Evolutionary conservation across 1,140 invertebrate genomes (phyloP).

Genomic region (Pachypeltis micranthus): DNA sequence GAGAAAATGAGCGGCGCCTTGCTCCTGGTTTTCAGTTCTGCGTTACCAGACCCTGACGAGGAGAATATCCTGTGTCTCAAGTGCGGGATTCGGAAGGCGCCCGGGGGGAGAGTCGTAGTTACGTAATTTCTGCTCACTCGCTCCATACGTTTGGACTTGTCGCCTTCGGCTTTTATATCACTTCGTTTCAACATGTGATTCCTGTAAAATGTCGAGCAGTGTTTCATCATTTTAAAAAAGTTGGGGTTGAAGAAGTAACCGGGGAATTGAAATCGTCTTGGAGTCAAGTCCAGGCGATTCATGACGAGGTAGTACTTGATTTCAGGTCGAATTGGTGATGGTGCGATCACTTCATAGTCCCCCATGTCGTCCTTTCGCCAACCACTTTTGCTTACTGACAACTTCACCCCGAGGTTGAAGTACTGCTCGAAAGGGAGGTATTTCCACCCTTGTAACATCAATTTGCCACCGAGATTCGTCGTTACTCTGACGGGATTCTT

Average conservation of each 20-base stretch:
- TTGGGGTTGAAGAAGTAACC: neutral
- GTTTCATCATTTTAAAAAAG: neutral
- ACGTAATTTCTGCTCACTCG: neutral
- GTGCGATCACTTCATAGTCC: neutral
- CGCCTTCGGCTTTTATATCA: neutral
- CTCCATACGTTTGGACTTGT: neutral
- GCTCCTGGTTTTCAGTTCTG: neutral
- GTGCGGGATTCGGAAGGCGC: neutral
- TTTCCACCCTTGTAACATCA: neutral
- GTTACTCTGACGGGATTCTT: neutral
- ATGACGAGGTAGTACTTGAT: neutral
- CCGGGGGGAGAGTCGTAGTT: neutral
- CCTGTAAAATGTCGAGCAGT: neutral
- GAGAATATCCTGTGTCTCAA: neutral
- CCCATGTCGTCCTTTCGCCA: neutral
- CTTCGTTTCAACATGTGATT: neutral
- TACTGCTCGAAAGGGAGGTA: neutral
- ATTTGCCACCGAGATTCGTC: neutral
- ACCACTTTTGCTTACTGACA: neutral
- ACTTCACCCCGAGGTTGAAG: neutral
- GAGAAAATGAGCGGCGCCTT: neutral
- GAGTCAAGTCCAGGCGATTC: slow-evolving; percentile 2
- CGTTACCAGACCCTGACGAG: neutral
- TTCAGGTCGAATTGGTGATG: neutral
- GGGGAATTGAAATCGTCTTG: neutral